Evolutionary conservation across 2,113 vertebrate species (phyloP), one percentile per base, ranked within the genome.

Genomic region (Ascaphus truei): DNA sequence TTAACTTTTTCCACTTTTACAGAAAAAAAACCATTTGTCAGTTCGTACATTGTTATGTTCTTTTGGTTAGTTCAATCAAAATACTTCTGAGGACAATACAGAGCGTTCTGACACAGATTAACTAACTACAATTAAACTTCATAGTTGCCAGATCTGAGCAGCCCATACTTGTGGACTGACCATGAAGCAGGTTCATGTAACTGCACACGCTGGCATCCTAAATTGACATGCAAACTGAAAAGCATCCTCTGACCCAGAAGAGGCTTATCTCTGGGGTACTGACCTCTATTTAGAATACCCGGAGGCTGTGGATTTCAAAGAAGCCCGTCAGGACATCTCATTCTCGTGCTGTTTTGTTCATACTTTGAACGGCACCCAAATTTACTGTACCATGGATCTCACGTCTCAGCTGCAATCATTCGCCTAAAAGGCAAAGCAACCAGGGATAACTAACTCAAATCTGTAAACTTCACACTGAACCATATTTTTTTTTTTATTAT

Each of bases 281-380:
- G 63, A 43, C 55, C 48, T 66, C n/a, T n/a, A 30, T 66, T 51
- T 55, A 26, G 62, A 66, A 55, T 30, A 39, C 34, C 51, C 34
- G 15, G 62, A 55, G 62, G 63, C 55, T 66, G 36, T 31, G 51
- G 62, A 55, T 66, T 66, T 66, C 50, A 55, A 26, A 53, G 33
- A 55, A 55, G 11, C 50, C 22, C 10, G 7, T 30, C 26, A 66
- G 63, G 63, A 66, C 51, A 56, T 66, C 51, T 43, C 51, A 66
- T 66, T 55, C 50, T 43, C 33, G 36, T 45, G 63, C 63, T 55
- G 36, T 12, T 10, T 48, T 25, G 22, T 11, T 22, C 16, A 43
- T 39, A 53, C 62, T 65, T 39, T 65, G 47, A 64, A 52, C 43
- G 6, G 15, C 33, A 16, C 62, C 62, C 63, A 55, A 66, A 66